Evolutionary conservation across 1,140 invertebrate species (phyloP).

Genomic region (Drosophila takahashii): DNA sequence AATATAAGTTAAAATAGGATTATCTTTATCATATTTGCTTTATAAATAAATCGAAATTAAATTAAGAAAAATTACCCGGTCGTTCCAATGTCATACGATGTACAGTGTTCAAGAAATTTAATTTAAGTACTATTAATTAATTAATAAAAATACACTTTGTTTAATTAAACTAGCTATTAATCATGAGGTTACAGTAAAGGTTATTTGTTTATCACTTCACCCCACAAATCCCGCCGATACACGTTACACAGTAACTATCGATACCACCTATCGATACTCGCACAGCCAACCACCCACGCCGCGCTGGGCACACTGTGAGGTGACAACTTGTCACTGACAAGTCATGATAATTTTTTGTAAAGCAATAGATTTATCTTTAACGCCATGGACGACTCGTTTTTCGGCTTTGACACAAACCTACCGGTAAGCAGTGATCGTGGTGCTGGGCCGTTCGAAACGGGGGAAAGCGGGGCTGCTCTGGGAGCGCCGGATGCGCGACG

Average conservation of each 20-base stretch:
- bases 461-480: too few relatives aligned
- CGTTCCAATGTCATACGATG: too few relatives aligned
- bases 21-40: too few relatives aligned
- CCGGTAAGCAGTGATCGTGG: conserved; percentile 86
- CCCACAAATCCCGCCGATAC: not conserved
- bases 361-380: conserved; percentile 85
- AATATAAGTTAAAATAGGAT: too few relatives aligned
- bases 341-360: conserved; percentile 81
- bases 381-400: conserved; percentile 94
- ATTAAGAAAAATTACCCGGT: too few relatives aligned
- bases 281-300: conserved; percentile 11
- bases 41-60: too few relatives aligned
- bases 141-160: too few relatives aligned
- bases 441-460: not conserved
- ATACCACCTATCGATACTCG: not conserved
- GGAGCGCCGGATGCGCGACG: not conserved
- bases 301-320: conserved; percentile 37
- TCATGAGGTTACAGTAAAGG: too few relatives aligned
- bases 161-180: too few relatives aligned
- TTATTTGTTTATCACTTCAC: too few relatives aligned
- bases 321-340: conserved; percentile 72
- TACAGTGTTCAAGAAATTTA: too few relatives aligned
- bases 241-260: not conserved
- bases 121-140: too few relatives aligned
- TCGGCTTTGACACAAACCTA: conserved; percentile 90